Evolutionary conservation across 2,888 invertebrate genomes (phyloP), one percentile per base, ranked within the genome.

Genomic region (Cantharis rustica): DNA sequence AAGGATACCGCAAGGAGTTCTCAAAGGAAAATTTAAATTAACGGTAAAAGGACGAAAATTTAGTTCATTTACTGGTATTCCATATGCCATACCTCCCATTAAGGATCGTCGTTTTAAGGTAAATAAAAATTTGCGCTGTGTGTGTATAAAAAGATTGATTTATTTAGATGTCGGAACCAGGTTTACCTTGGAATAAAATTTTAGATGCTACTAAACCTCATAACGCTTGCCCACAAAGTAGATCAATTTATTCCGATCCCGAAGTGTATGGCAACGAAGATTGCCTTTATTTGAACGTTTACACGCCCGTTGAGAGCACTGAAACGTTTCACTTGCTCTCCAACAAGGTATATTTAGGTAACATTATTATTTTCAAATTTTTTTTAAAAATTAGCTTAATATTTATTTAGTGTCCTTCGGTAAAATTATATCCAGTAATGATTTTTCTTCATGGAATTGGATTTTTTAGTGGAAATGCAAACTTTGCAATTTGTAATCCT

Each of bases 201-300:
- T 89, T 91, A 71, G 89, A 93, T 79, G 95, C 93, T 0, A 91
- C 92, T 0, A 88, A 90, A 74, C 92, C 92, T 79, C 91, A 93
- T 11, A 91, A 93, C 0, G 90, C 93, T 5, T 97, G 96, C 85
- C 93, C 94, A 0, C 96, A 96, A 86, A 90, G 93, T 26, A 47
- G 73, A 11, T 10, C 63, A 3, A 26, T 63, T 66, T 64, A 13
- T 16, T 69, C 26, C n/a, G 27, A 66, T 61, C 11, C 23, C 15
- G 61, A 31, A 26, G 69, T 95, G 61, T 91, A 91, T 61, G 95
- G 95, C 0, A 90, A 89, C 78, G 96, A 97, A 87, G 96, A 97
- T 86, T 97, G 96, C 83, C 90, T 97, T 1, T 96, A 95, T 80
- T 88, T 97, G 4, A 96, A 96, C 83, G 91, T 93, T n/a, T 93